Evolutionary conservation across 2,113 vertebrate genomes (phyloP), one percentile per base, ranked within the genome.

Genomic region (Myanophis thanlyinensis): DNA sequence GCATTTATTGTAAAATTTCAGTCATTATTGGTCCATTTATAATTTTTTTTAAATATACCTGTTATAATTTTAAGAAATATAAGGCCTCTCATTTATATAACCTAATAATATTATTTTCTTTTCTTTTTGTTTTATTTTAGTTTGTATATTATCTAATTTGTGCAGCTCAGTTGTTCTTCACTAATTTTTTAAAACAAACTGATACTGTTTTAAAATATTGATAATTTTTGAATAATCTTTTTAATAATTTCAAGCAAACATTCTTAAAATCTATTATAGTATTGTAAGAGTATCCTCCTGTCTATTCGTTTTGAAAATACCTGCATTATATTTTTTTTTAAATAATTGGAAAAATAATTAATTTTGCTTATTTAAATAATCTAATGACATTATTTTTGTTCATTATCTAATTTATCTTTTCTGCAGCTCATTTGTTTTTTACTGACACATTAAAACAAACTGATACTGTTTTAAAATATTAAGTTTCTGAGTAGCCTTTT

Each of bases 281-380:
- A 12, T n/a, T 67, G 30, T n/a, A 67, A 67, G 85, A 86, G 46
- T 86, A 25, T 13, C 25, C 4, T 48, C 85, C 49, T 87, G 5
- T 3, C 30, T 52, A 87, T 13, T 92, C 91, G 92, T 89, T 94
- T 88, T 40, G 92, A 80, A 93, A 95, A 73, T 56, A 56, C 22
- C 54, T 56, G 2, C 23, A 10, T 56, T 56, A 56, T 56, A 56
- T 27, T 56, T 56, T 27, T 56, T 56, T 56, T 27, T 10, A 56
- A 56, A 54, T 62, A 62, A 62, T 3, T 62, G 59, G 13, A 62
- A 62, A 62, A 62, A 62, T 11, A 62, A 67, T 67, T n/a, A 4
- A n/a, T 30, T 62, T 30, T 67, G 62, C 62, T n/a, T 67, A 67
- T 67, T 67, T 67, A 30, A 13, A n/a, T 67, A 67, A n/a, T 3